Conservation (phyloP, 2,888 invertebrate species). For the Tenthredo distinguenda region DNA sequence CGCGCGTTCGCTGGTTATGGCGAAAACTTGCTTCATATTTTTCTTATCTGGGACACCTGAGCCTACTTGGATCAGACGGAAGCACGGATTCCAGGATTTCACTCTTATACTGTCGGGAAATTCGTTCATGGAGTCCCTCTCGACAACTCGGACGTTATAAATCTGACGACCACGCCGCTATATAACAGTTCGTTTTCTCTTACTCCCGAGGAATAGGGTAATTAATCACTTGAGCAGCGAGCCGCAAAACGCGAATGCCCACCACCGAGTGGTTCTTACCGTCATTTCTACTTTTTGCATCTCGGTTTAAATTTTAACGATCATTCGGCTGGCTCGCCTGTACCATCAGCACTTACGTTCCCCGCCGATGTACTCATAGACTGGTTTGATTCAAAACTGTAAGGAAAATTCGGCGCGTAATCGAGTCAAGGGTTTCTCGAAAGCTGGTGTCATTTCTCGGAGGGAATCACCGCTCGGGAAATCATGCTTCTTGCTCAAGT, state of each 20-base stretch:
- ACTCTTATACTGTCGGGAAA: conserved; percentile 1
- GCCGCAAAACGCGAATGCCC: conserved; percentile 30
- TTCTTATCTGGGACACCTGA: conserved; percentile 74
- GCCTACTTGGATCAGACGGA: conserved; percentile 61
- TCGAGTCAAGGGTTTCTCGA: neutral
- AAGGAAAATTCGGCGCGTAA: neutral
- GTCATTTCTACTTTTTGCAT: conserved; percentile 22
- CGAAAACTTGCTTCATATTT: conserved; percentile 76
- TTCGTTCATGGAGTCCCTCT: conserved; percentile 23
- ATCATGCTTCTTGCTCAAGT: conserved; percentile 58
- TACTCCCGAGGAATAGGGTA: conserved; percentile 11
- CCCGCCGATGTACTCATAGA: neutral
- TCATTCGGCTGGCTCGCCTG: conserved; percentile 16
- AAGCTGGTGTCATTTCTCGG: conserved; percentile 23
- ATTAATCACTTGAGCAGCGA: conserved; percentile 35
- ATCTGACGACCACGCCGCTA: neutral
- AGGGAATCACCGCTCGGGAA: conserved; percentile 54
- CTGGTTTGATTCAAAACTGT: neutral
- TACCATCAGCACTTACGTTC: neutral
- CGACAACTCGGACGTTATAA: conserved; percentile 20
- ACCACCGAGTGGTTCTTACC: conserved; percentile 36
- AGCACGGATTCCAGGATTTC: conserved; percentile 47
- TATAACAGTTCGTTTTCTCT: conserved; percentile 13
- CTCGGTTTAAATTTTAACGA: conserved; percentile 25
- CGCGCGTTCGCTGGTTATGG: conserved; percentile 69